phyloP scores from a whole-genome alignment of 2,888 invertebrate genomes.

The Eristalis arbustorum region DNA sequence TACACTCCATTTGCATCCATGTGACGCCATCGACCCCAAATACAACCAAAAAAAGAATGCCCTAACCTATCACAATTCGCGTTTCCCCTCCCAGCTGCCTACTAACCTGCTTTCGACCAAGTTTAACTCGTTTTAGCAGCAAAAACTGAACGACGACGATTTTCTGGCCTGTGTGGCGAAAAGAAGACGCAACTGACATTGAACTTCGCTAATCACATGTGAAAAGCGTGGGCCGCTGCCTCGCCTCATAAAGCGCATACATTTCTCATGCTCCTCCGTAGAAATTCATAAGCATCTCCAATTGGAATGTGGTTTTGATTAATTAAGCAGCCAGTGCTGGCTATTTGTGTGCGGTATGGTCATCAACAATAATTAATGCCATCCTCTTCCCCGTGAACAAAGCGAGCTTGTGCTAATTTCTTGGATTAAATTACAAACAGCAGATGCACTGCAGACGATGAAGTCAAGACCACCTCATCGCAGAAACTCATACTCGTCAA shows the following conservation, averaged over 20 bases:
- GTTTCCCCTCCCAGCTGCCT: neutral
- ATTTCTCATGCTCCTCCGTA: neutral
- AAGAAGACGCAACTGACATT: conserved; percentile 15
- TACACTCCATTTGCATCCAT: too few relatives aligned
- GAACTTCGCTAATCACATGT: conserved; percentile 26
- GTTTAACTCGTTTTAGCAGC: neutral
- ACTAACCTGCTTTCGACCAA: neutral
- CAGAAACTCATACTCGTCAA: neutral
- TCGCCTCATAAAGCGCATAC: conserved; percentile 13
- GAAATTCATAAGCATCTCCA: neutral
- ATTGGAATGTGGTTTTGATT: neutral
- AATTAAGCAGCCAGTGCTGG: too few relatives aligned
- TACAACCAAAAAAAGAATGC: neutral
- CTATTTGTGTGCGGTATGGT: too few relatives aligned
- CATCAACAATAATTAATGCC: too few relatives aligned
- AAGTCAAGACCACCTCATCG: neutral
- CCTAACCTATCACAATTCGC: neutral
- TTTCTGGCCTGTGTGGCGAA: neutral
- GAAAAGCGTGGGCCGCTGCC: neutral
- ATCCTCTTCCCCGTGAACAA: neutral
- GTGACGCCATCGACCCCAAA: neutral
- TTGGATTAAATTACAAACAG: neutral
- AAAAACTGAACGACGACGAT: neutral
- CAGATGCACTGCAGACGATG: neutral
- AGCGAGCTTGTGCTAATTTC: neutral